phyloP scores from a whole-genome alignment of 2,113 vertebrate species.

The Ivindomyrus marchei region DNA sequence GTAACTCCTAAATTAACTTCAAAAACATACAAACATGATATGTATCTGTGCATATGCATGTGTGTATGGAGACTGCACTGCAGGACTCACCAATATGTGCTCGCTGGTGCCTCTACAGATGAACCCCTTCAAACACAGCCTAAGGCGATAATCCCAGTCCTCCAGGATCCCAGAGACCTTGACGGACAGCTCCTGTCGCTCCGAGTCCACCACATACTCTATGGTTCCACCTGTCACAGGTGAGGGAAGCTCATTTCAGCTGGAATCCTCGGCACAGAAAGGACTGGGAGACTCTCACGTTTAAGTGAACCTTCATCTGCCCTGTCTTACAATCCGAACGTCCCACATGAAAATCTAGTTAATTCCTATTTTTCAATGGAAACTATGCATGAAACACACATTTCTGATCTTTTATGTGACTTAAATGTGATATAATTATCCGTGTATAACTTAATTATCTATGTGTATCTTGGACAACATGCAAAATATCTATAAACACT shows the following conservation, averaged over 20 bases:
- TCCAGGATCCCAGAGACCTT: conserved; percentile 55
- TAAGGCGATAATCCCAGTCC: conserved; percentile 61
- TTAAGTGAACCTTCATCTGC: neutral
- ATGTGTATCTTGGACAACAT: neutral
- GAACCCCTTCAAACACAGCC: conserved; percentile 71
- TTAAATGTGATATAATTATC: neutral
- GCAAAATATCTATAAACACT: neutral
- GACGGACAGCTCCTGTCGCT: conserved; percentile 60
- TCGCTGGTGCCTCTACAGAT: conserved; percentile 61
- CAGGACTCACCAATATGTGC: conserved; percentile 55
- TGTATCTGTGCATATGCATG: neutral
- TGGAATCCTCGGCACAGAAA: neutral
- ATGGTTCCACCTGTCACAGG: conserved; percentile 61
- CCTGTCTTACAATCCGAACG: neutral
- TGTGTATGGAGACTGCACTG: neutral
- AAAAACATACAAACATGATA: neutral
- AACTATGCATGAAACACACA: neutral
- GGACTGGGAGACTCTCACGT: neutral
- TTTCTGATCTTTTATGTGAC: neutral
- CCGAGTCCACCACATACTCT: conserved; percentile 55
- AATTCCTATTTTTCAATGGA: neutral
- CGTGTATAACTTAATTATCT: too few relatives aligned
- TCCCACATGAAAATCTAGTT: neutral
- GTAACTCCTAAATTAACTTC: neutral
- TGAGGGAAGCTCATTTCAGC: neutral